phyloP scores from a whole-genome alignment of 2,113 vertebrate genomes.

The Xenus cinereus region DNA sequence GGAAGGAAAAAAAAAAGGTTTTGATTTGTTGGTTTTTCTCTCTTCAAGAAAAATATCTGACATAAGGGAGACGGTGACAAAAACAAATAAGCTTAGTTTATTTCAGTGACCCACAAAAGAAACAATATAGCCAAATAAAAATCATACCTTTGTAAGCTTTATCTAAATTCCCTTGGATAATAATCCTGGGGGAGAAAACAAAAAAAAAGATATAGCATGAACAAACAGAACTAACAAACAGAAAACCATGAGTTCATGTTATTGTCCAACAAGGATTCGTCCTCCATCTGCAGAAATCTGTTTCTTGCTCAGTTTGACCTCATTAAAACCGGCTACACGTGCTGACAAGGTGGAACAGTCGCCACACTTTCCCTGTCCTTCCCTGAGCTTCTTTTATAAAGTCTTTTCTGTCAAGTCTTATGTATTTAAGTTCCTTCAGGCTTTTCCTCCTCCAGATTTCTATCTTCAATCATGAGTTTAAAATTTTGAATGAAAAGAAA shows the following conservation, averaged over 20 bases:
- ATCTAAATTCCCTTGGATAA: constrained; percentile 7
- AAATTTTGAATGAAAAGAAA: not conserved
- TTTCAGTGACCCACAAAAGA: not conserved
- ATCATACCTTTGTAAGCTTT: constrained; percentile 51
- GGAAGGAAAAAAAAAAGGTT: not conserved
- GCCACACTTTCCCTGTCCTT: not conserved
- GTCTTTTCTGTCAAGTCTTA: not conserved
- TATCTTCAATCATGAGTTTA: not conserved
- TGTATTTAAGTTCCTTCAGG: not conserved
- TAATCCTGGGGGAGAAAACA: not conserved
- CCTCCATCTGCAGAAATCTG: not conserved
- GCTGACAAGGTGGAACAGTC: not conserved
- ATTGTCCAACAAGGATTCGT: rapidly evolving
- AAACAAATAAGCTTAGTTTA: not conserved
- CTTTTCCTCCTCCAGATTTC: not conserved
- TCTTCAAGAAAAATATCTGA: not conserved
- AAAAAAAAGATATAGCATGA: not conserved
- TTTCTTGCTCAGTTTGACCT: not conserved
- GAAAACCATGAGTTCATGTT: not conserved
- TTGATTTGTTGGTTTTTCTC: not conserved
- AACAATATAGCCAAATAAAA: not conserved
- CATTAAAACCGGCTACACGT: rapidly evolving
- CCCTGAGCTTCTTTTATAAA: not conserved
- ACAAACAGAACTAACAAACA: not conserved
- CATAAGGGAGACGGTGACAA: not conserved